Base-by-base conservation (phyloP, 1,140 invertebrate species). In the Cotesia vestalis region DNA sequence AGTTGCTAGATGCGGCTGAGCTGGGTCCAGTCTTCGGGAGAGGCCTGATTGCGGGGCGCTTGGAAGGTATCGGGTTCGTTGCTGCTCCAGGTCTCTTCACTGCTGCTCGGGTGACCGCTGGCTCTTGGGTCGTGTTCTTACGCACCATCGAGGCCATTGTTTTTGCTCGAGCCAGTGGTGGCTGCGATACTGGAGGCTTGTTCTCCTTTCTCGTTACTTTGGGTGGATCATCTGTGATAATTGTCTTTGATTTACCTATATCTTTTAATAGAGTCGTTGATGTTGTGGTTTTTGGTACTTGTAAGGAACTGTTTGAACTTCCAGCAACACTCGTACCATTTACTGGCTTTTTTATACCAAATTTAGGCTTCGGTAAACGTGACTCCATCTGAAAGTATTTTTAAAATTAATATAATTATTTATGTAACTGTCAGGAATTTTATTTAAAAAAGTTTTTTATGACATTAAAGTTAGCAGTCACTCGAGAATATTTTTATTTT, bases 381-480 rank as follows among this genome's bases (percentile, higher is more conserved):
- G 83, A 84, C 61, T 83, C 80, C 83, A 84, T 84, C 82, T 84
- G 14, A 77, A 73, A 55, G 9, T 46, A 34, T 20, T 27, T 68
- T 38, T 57, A 1, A 34, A 57, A 0, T 60, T 27, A 35, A 20
- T 27, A 20, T n/a, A n/a, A 40, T 64, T 64, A 20, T 8, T 17
- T 17, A 17, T 17, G 0, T 17, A 17, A 17, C 17, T 17, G 17
- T 17, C 17, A 17, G 17, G 17, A 17, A 17, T 17, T 17, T 17
- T 17, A 17, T 17, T 17, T 17, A 17, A 17, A 1, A 17, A 17
- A 17, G 17, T 17, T 27, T 27, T 27, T 27, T 27, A 27, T 27
- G 27, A 27, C 27, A 27, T 27, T 27, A 27, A 27, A 2, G 3
- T 27, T 27, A 27, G 27, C 27, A 27, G 27, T 27, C 2, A 27